phyloP scores from a whole-genome alignment of 2,888 invertebrate genomes.

The Melieria omissa region DNA sequence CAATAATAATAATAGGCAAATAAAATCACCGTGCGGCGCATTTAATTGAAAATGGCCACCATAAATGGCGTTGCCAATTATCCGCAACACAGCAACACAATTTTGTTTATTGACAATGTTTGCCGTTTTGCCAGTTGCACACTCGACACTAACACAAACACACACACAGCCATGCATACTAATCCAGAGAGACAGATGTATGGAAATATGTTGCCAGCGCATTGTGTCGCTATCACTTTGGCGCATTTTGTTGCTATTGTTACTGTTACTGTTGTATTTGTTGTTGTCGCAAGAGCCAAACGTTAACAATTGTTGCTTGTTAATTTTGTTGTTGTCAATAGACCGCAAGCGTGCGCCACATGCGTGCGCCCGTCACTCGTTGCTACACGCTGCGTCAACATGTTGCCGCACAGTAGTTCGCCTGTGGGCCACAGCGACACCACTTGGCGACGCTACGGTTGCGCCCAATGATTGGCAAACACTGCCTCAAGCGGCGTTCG shows the following conservation, averaged over 20 bases:
- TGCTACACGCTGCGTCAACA: too few species aligned
- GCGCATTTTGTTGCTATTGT: conserved; percentile 11
- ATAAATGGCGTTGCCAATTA: conserved; percentile 48
- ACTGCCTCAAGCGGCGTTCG: too few species aligned
- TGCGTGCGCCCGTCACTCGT: too few species aligned
- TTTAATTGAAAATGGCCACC: conserved; percentile 55
- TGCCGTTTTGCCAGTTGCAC: conserved; percentile 42
- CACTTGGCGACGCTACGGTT: too few species aligned
- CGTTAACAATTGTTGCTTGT: too few species aligned
- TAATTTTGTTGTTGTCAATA: too few species aligned
- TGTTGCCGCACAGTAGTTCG: too few species aligned
- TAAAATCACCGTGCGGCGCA: conserved; percentile 24
- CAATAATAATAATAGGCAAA: conserved; percentile 5
- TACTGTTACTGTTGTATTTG: background rate
- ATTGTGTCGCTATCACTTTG: background rate
- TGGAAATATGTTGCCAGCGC: background rate
- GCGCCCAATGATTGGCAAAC: too few species aligned
- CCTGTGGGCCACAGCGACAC: too few species aligned
- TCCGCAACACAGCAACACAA: conserved; percentile 14
- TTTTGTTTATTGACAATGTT: too few species aligned
- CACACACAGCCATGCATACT: background rate
- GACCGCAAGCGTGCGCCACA: too few species aligned
- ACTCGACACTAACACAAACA: background rate
- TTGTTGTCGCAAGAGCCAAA: background rate
- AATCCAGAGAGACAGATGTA: background rate